Evolutionary conservation across 2,888 invertebrate genomes (phyloP).

Genomic region (Diloba caeruleocephala): DNA sequence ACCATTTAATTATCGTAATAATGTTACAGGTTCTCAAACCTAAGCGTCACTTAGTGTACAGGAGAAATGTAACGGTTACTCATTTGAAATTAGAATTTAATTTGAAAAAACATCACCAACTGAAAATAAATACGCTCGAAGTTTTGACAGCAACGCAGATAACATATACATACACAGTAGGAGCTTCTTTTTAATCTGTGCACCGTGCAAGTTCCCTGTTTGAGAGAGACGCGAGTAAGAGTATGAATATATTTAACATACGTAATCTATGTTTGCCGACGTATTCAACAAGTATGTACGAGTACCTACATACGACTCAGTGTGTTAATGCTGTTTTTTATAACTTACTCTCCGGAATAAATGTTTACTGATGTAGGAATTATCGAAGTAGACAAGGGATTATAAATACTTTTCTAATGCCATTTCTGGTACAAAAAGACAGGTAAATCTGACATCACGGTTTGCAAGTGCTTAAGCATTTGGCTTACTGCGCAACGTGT

Average conservation of each 20-base stretch:
- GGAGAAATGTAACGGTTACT: too few relatives aligned
- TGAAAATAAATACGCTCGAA: conserved; percentile 13
- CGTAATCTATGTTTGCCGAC: conserved; percentile 59
- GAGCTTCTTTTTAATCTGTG: conserved; percentile 60
- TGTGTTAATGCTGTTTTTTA: conserved; percentile 44
- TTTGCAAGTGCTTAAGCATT: too few relatives aligned
- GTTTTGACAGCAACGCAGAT: conserved; percentile 12
- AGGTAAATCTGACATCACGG: too few relatives aligned
- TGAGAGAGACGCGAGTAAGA: conserved; percentile 40
- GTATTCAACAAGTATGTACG: conserved; percentile 70
- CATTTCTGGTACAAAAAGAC: too few relatives aligned
- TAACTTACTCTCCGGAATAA: conserved; percentile 35
- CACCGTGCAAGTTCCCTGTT: conserved; percentile 53
- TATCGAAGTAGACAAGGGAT: conserved; percentile 17
- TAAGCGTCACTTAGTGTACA: too few relatives aligned
- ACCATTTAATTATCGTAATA: too few relatives aligned
- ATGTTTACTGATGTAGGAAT: conserved; percentile 46
- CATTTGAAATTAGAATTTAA: conserved; percentile 6
- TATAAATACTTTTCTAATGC: conserved; percentile 27
- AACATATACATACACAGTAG: conserved; percentile 19
- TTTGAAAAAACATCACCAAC: conserved; percentile 5
- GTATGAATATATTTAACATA: conserved; percentile 66
- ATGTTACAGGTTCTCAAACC: too few relatives aligned
- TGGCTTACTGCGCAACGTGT: too few relatives aligned
- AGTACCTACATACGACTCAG: too few relatives aligned